Conservation (phyloP, 1,140 invertebrate species). For the Centruroides vittatus region DNA sequence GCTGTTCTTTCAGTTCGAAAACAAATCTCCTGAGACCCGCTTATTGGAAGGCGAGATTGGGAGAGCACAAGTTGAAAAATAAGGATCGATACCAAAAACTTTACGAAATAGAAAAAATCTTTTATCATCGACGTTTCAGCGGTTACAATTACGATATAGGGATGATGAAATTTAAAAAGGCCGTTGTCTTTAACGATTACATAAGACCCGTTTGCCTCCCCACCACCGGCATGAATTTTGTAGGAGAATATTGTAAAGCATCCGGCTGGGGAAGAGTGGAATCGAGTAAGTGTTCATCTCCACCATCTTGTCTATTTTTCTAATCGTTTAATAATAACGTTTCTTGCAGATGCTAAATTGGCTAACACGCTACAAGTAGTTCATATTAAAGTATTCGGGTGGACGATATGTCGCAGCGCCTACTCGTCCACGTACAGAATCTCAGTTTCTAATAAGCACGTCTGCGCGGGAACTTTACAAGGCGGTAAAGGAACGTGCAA, state of each 20-base stretch:
- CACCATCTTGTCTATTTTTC: too few species aligned
- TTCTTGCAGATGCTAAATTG: slow-evolving; percentile 16
- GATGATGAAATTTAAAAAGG: slow-evolving; percentile 61
- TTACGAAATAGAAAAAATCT: slow-evolving; percentile 37
- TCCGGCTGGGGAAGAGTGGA: slow-evolving; percentile 59
- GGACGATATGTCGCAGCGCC: slow-evolving; percentile 23
- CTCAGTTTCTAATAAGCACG: slow-evolving; percentile 10
- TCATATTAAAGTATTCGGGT: slow-evolving; percentile 46
- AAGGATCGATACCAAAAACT: slow-evolving; percentile 54
- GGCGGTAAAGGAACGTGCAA: slow-evolving; percentile 16
- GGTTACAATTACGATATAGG: slow-evolving; percentile 35
- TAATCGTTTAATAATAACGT: too few species aligned
- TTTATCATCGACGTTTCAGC: slow-evolving; percentile 19
- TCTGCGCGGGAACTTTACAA: slow-evolving; percentile 14
- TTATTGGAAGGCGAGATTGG: slow-evolving; percentile 44
- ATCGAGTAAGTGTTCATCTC: slow-evolving; percentile 17
- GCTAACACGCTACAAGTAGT: slow-evolving; percentile 37
- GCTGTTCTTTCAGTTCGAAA: slow-evolving; percentile 43
- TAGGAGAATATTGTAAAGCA: slow-evolving; percentile 32
- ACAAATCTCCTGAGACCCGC: slow-evolving; percentile 52
- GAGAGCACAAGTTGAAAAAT: slow-evolving; percentile 56
- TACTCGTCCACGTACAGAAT: slow-evolving; percentile 11
- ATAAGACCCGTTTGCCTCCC: slow-evolving; percentile 26
- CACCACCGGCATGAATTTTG: slow-evolving; percentile 31
- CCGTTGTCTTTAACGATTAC: slow-evolving; percentile 32